Conservation (phyloP, 2,888 invertebrate genomes). For the Athetis lepigone region DNA sequence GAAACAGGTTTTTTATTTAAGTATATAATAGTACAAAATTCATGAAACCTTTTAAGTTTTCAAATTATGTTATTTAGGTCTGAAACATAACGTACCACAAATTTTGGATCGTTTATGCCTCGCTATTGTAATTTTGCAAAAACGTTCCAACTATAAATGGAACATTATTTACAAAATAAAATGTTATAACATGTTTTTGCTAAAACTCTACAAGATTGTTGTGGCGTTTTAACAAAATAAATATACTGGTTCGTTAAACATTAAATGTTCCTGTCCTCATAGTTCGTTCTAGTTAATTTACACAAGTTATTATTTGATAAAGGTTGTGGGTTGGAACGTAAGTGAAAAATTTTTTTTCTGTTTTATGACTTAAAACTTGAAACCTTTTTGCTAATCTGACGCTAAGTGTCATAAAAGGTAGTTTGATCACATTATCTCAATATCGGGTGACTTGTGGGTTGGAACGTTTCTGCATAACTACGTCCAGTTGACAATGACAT, state of each 20-base stretch:
- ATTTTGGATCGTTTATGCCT: conserved; percentile 24
- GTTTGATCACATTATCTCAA: too few relatives aligned
- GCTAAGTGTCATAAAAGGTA: too few relatives aligned
- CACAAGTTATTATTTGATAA: conserved; percentile 29
- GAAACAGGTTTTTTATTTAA: conserved; percentile 26
- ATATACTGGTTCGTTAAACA: conserved; percentile 27
- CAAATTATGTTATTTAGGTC: conserved; percentile 28
- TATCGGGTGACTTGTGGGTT: too few relatives aligned
- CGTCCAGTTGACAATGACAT: too few relatives aligned
- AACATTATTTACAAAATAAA: conserved; percentile 28
- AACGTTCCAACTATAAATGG: conserved; percentile 25
- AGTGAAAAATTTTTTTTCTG: conserved; percentile 19
- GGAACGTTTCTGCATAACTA: too few relatives aligned
- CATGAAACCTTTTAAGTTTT: conserved; percentile 32
- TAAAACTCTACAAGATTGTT: conserved; percentile 28
- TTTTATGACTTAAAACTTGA: conserved; percentile 20
- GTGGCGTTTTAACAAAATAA: conserved; percentile 26
- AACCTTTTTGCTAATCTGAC: conserved; percentile 21
- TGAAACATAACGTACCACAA: conserved; percentile 27
- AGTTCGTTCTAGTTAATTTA: conserved; percentile 24
- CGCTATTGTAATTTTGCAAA: conserved; percentile 24
- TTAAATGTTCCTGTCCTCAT: conserved; percentile 30
- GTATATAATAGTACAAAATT: conserved; percentile 26
- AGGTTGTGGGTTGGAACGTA: conserved; percentile 20
- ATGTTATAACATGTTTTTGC: conserved; percentile 27